These are phyloP conservation scores for Sceloporus undulatus DNA, from an alignment of 2,113 vertebrate genomes.

Conservation along the genomic window DNA sequence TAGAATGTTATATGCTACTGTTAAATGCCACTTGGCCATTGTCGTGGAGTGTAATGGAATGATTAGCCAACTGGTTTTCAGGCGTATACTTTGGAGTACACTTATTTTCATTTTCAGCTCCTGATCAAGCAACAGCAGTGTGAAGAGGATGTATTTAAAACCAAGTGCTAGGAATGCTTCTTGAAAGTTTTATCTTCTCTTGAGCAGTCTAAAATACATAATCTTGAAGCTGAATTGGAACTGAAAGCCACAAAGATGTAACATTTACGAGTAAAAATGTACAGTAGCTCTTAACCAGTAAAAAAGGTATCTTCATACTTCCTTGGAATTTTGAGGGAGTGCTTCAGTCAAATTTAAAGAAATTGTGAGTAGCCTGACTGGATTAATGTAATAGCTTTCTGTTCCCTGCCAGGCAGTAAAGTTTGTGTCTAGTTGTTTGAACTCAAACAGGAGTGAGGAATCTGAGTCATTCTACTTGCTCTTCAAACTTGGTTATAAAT, in stretches of 20 bases:
- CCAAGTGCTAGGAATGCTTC: background rate
- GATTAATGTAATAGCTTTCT: background rate
- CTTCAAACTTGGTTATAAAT: slow-evolving; percentile 26
- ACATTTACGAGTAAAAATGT: background rate
- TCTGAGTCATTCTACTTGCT: background rate
- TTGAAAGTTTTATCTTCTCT: background rate
- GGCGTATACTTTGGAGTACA: background rate
- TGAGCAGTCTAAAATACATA: background rate
- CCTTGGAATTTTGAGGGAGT: background rate
- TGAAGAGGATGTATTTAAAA: background rate
- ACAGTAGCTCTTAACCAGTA: background rate
- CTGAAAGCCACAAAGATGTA: background rate
- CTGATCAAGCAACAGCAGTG: background rate
- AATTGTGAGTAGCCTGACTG: background rate
- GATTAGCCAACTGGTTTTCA: background rate
- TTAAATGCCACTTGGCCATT: background rate
- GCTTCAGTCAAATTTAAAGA: background rate
- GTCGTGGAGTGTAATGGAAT: background rate
- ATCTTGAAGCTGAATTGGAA: background rate
- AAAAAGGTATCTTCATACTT: background rate
- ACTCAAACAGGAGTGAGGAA: background rate
- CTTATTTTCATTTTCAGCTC: background rate
- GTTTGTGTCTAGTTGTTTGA: background rate
- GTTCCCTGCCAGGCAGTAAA: background rate
- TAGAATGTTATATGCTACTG: too few relatives aligned